These are phyloP conservation scores for Netelia melanura DNA, from an alignment of 2,888 invertebrate species.

Conservation along the genomic window DNA sequence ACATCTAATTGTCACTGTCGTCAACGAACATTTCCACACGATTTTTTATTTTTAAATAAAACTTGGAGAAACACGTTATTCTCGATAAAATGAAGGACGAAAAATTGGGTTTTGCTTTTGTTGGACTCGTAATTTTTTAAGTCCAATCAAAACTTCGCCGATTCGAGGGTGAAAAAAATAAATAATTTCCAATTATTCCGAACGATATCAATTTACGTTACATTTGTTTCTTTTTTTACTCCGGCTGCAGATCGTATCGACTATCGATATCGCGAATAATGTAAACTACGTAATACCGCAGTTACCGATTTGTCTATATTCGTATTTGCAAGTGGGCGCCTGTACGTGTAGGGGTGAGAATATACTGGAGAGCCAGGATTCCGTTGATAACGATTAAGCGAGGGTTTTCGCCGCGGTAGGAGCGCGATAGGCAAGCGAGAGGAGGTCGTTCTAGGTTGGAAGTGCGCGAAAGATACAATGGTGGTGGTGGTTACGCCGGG, in stretches of 20 bases:
- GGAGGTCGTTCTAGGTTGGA: conserved; percentile 7
- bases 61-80: too few species aligned
- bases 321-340: neutral
- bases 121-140: too few species aligned
- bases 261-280: neutral
- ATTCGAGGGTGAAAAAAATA: too few species aligned
- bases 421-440: neutral
- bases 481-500: conserved; percentile 14
- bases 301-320: neutral
- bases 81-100: too few species aligned
- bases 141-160: too few species aligned
- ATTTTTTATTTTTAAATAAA: too few species aligned
- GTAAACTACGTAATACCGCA: neutral
- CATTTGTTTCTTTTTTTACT: neutral
- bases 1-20: too few species aligned
- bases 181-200: too few species aligned
- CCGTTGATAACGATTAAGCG: neutral
- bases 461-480: conserved; percentile 25
- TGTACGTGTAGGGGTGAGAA: neutral
- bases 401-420: neutral
- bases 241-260: neutral
- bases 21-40: too few species aligned
- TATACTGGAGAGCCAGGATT: neutral
- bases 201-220: too few species aligned
- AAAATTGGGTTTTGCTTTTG: too few species aligned